Conservation (phyloP, 2,797 vertebrate genomes). For the Gastrophryne carolinensis region DNA sequence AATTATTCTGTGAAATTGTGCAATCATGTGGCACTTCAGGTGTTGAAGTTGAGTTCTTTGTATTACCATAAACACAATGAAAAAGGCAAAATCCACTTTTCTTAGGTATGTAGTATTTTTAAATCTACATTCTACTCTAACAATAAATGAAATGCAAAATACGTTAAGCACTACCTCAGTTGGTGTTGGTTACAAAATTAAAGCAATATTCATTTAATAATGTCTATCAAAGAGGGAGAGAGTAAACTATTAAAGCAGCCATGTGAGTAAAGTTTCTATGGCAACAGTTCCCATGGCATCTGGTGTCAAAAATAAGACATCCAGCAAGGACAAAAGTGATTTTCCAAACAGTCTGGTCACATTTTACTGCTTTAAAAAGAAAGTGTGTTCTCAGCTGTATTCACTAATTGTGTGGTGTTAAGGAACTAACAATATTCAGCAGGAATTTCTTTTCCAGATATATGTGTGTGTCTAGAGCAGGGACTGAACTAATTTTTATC, state of each 20-base stretch:
- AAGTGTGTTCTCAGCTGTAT: not conserved
- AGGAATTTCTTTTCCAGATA: not conserved
- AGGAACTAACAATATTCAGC: not conserved
- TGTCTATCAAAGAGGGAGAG: conserved; percentile 16
- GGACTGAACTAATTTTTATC: no score
- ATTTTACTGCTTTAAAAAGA: not conserved
- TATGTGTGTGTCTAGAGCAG: no score
- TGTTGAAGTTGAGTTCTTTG: no score
- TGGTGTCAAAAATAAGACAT: conserved; percentile 37
- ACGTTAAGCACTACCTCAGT: not conserved
- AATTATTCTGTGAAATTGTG: not conserved
- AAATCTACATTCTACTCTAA: not conserved
- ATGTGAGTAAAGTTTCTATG: conserved; percentile 29
- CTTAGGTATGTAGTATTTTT: no score
- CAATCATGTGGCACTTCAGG: not conserved
- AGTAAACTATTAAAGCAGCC: conserved; percentile 43
- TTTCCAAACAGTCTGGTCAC: not conserved
- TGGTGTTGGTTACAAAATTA: conserved; percentile 4
- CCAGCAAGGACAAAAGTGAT: conserved; percentile 34
- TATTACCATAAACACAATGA: no score
- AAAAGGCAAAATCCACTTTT: no score
- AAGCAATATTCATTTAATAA: not conserved
- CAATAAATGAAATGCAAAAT: not conserved
- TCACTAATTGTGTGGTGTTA: not conserved
- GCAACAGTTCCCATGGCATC: conserved; percentile 41